Percentiles rank a stretch among this genome's conserved stretches.
Evolutionary conservation across 2,797 vertebrate species (phyloP).

Genomic region (Lateolabrax maculatus): DNA sequence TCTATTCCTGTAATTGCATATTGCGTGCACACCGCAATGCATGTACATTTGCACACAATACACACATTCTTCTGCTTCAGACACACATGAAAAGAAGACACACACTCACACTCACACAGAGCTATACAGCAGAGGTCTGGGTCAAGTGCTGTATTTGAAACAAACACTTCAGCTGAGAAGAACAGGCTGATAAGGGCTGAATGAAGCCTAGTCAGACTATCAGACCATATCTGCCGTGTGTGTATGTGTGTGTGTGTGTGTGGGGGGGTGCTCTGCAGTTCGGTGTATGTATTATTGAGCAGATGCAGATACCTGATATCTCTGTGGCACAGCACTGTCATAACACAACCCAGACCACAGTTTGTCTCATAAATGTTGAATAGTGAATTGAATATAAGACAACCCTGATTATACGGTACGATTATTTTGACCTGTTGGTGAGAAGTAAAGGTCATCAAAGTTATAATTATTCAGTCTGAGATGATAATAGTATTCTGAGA

Average conservation of each 20-base stretch:
- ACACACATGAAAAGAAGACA: constrained; percentile 2
- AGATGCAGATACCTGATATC: constrained; percentile 30
- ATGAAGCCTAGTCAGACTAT: constrained; percentile 14
- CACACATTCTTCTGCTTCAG: background rate
- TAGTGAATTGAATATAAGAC: background rate
- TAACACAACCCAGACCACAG: constrained; percentile 14
- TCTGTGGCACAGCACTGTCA: background rate
- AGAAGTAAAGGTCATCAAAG: background rate
- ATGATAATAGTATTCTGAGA: no score
- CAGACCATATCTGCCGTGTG: background rate
- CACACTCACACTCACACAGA: constrained; percentile 27
- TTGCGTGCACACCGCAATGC: background rate
- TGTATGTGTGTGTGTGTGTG: constrained; percentile 38
- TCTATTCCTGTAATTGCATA: background rate
- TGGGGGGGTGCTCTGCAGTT: constrained; percentile 4
- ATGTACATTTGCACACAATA: constrained; percentile 18
- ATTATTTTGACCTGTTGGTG: background rate
- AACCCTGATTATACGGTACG: background rate
- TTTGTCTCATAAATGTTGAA: background rate
- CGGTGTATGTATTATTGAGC: constrained; percentile 26
- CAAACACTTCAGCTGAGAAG: constrained; percentile 68
- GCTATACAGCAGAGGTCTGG: constrained; percentile 44
- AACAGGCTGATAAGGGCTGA: constrained; percentile 61
- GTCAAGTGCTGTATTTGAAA: constrained; percentile 72
- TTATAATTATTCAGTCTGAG: background rate